These are phyloP conservation scores for Podabrus alpinus DNA, from an alignment of 2,888 invertebrate species.

Conservation along the genomic window DNA sequence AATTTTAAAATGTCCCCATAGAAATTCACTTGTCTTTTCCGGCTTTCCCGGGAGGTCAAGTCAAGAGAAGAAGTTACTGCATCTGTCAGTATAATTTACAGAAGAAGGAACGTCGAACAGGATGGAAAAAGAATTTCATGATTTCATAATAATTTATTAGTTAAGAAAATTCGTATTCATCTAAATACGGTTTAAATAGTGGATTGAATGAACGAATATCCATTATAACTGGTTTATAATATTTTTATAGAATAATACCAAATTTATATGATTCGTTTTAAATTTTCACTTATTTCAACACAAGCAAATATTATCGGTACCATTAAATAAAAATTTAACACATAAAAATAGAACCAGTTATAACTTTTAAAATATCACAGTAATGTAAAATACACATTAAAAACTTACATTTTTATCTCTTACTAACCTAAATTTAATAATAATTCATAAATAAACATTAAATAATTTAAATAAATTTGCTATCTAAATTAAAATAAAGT, in stretches of 20 bases:
- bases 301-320: neutral
- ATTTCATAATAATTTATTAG: neutral
- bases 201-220: neutral
- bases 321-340: conserved; percentile 5
- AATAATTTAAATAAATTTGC: conserved; percentile 21
- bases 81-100: neutral
- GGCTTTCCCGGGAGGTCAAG: neutral
- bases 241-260: neutral
- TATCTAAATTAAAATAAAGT: conserved; percentile 7
- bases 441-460: conserved; percentile 13
- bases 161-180: neutral
- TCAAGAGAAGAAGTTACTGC: too few species aligned
- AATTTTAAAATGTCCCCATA: neutral
- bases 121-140: neutral
- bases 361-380: conserved; percentile 33
- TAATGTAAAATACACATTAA: conserved; percentile 21
- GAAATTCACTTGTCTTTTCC: neutral
- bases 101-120: neutral
- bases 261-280: neutral
- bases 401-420: conserved; percentile 2
- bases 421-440: conserved; percentile 2
- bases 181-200: neutral
- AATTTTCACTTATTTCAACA: neutral
- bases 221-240: neutral
- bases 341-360: neutral